Evolutionary conservation across 2,888 invertebrate species (phyloP), one percentile per base, ranked within the genome.

Genomic region (Onchidella celtica): DNA sequence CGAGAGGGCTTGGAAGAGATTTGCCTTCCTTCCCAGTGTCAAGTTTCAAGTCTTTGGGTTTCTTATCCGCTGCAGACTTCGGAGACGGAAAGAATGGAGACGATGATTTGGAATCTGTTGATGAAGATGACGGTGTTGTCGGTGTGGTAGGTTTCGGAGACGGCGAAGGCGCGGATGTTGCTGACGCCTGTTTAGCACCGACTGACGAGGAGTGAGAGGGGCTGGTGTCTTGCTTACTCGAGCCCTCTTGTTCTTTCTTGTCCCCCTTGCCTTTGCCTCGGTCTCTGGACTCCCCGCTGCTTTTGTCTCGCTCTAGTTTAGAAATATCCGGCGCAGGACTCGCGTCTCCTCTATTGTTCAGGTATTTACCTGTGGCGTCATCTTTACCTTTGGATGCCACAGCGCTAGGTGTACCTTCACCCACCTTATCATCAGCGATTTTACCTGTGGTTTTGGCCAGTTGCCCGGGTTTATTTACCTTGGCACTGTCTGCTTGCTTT

Each of bases 291-390:
- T 1, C 21, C n/a, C n/a, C n/a, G 4, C 38, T 38, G 40, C n/a
- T 11, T 27, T 69, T 69, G n/a, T 69, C 69, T n/a, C 24, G 11
- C 9, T 69, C 69, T 14, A 27, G 3, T 32, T 69, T 34, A 40
- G 69, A 24, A 11, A 32, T 11, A n/a, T 36, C 36, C 40, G 29
- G 27, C 24, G 34, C 21, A 14, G 69, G 4, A 69, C 34, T 38
- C 3, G 34, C 3, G 34, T 40, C 69, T 76, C 24, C 32, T 36
- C 29, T 40, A 34, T 11, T 47, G 73, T 32, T 68, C 66, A 40
- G 61, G 72, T 59, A 57, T 81, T 78, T 70, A 3, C 47, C 40
- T 63, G 65, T 57, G 61, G 47, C 76, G 63, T 77, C 84, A 57
- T 66, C 65, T 27, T 32, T 68, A 63, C 27, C 63, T 57, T 47